Percentiles rank a stretch among this genome's conserved stretches.
phyloP scores from a whole-genome alignment of 2,113 vertebrate species.

The Arenaria interpres region DNA sequence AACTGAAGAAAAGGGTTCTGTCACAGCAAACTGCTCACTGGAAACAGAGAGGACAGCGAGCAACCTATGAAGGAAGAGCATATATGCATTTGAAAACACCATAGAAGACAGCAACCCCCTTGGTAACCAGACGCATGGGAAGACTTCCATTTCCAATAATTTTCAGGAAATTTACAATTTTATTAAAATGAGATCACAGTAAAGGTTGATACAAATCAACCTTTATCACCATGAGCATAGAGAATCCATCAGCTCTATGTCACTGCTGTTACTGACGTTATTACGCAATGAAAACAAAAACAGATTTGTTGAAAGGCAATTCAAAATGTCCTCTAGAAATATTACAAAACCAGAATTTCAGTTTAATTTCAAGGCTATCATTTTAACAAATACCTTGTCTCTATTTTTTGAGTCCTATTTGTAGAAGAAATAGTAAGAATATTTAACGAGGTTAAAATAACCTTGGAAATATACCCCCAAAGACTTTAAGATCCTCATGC shows the following conservation, averaged over 20 bases:
- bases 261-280: background rate
- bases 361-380: background rate
- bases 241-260: background rate
- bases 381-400: background rate
- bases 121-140: background rate
- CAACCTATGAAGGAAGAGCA: background rate
- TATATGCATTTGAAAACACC: background rate
- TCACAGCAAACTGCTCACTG: background rate
- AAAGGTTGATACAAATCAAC: background rate
- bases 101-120: background rate
- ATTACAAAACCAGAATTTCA: background rate
- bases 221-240: background rate
- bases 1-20: conserved; percentile 66
- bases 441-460: background rate
- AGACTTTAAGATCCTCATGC: background rate
- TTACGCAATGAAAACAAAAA: background rate
- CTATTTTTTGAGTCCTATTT: background rate
- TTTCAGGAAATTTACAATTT: background rate
- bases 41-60: background rate
- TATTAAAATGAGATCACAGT: background rate
- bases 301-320: background rate
- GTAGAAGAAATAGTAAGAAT: background rate
- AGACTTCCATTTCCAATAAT: background rate
- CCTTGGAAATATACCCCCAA: background rate
- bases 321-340: background rate